phyloP scores from a whole-genome alignment of 1,140 invertebrate genomes.

The Micrasema minimum region DNA sequence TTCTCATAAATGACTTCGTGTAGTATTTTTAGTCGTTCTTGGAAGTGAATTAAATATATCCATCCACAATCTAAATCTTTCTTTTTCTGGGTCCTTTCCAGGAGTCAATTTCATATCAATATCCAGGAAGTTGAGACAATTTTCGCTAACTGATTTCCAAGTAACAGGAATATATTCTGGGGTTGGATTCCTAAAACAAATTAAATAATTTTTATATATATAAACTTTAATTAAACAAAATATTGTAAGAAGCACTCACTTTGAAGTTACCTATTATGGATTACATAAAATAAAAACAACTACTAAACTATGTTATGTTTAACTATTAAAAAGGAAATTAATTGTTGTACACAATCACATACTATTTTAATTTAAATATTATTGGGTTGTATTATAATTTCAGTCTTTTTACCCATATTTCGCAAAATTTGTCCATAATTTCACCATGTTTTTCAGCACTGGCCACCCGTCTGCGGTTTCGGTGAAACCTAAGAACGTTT shows the following conservation, averaged over 20 bases:
- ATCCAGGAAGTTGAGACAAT: constrained; percentile 47
- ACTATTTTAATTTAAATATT: not conserved
- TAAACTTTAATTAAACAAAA: too few relatives aligned
- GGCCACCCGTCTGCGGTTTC: constrained; percentile 57
- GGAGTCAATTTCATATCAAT: constrained; percentile 49
- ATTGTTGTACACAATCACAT: not conserved
- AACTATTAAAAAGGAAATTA: not conserved
- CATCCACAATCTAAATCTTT: constrained; percentile 54
- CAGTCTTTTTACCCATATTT: constrained; percentile 72
- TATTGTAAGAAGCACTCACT: too few relatives aligned
- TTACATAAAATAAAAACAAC: too few relatives aligned
- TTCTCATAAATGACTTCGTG: too few relatives aligned
- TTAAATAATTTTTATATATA: too few relatives aligned
- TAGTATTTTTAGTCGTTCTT: too few relatives aligned
- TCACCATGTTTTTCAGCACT: constrained; percentile 64
- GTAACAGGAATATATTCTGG: constrained; percentile 23
- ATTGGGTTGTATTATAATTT: not conserved
- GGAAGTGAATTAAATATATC: constrained; percentile 34
- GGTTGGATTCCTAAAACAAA: constrained; percentile 48
- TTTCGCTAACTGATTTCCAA: constrained; percentile 40
- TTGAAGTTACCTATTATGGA: too few relatives aligned
- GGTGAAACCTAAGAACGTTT: constrained; percentile 60
- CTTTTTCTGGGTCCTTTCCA: constrained; percentile 49
- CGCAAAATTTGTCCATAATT: constrained; percentile 80
- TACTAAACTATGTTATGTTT: too few relatives aligned